phyloP scores from a whole-genome alignment of 30 jellyfish, hydroid and myxozoan species.

The Mastigias papua region DNA sequence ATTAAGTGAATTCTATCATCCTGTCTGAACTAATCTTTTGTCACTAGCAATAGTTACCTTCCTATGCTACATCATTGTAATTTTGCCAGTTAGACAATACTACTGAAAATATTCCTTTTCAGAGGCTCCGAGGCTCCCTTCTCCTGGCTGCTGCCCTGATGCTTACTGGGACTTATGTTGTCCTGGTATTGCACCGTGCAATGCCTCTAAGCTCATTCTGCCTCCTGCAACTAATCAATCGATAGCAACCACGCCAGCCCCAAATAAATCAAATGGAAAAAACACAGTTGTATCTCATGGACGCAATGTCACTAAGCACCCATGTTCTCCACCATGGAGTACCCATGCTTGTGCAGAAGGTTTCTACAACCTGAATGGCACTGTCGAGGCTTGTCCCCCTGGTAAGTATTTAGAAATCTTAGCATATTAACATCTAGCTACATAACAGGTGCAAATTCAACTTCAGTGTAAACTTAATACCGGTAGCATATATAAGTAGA shows the following conservation, averaged over 20 bases:
- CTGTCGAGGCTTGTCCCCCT: conserved; percentile 74
- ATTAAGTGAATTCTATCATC: too few species aligned
- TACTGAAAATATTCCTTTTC: too few species aligned
- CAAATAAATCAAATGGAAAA: neutral
- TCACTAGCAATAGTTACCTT: too few species aligned
- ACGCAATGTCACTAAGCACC: conserved; percentile 10
- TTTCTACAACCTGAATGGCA: conserved; percentile 28
- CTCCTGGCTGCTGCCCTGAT: conserved; percentile 67
- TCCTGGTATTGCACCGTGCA: conserved; percentile 48
- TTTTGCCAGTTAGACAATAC: too few species aligned
- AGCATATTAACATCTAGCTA: too few species aligned
- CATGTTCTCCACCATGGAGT: conserved; percentile 78
- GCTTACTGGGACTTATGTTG: conserved; percentile 27
- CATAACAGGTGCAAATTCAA: too few species aligned
- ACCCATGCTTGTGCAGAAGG: conserved; percentile 72
- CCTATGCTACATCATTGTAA: too few species aligned
- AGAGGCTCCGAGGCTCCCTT: conserved; percentile 68
- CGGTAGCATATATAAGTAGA: too few species aligned
- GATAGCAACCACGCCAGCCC: neutral
- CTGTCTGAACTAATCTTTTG: too few species aligned
- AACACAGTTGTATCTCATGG: neutral
- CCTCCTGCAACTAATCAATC: neutral
- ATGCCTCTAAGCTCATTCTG: conserved; percentile 1
- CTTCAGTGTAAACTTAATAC: too few species aligned
- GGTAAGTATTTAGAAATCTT: conserved; percentile 32